Evolutionary conservation across 1,140 invertebrate genomes (phyloP).

Genomic region (Lepidostoma basale): DNA sequence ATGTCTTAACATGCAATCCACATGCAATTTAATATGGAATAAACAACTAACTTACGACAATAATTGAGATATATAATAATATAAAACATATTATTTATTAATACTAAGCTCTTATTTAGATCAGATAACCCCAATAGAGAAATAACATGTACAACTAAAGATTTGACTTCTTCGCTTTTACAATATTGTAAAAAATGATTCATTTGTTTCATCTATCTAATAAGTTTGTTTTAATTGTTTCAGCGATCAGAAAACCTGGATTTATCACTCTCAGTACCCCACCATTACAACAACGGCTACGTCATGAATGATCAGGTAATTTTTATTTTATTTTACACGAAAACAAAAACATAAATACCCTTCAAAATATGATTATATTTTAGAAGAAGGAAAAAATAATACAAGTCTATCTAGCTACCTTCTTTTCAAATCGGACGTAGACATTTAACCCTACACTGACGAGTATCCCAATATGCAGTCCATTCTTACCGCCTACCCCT

Average conservation of each 20-base stretch:
- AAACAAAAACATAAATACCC: not conserved
- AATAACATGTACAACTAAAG: too few species aligned
- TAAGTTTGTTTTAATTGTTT: constrained; percentile 58
- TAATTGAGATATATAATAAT: too few species aligned
- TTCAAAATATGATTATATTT: not conserved
- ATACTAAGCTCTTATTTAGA: too few species aligned
- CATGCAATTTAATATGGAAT: too few species aligned
- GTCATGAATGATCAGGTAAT: constrained; percentile 77
- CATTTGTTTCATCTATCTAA: too few species aligned
- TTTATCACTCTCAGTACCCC: constrained; percentile 71
- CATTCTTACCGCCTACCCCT: not conserved
- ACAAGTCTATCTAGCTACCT: not conserved
- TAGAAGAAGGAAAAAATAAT: not conserved
- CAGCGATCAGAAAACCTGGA: constrained; percentile 79
- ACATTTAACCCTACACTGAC: not conserved
- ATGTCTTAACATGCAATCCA: too few species aligned
- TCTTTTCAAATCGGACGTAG: not conserved
- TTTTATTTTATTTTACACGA: not conserved
- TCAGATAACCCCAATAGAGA: too few species aligned
- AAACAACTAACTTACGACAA: too few species aligned
- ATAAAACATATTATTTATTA: too few species aligned
- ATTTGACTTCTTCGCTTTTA: too few species aligned
- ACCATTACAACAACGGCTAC: constrained; percentile 70
- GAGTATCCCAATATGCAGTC: not conserved
- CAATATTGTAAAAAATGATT: too few species aligned